phyloP scores from a whole-genome alignment of 1,140 invertebrate genomes.

The Lycorma delicatula region DNA sequence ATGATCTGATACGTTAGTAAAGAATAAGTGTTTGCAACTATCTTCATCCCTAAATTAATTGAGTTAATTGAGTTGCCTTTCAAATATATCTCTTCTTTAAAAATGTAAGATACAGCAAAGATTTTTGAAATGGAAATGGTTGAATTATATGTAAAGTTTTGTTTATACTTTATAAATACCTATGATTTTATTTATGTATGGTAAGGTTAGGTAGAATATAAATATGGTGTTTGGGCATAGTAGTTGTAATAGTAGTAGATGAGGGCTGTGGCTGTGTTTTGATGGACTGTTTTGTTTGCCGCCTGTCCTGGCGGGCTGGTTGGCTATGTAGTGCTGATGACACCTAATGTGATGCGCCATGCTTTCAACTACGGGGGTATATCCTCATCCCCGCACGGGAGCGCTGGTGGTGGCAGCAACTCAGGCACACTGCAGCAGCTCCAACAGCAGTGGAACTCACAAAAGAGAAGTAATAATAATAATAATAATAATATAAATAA shows the following conservation, averaged over 20 bases:
- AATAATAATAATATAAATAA: conserved; percentile 19
- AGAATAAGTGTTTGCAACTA: too few relatives aligned
- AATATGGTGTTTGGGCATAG: too few relatives aligned
- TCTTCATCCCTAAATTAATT: too few relatives aligned
- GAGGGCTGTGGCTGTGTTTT: conserved; percentile 8
- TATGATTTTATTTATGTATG: too few relatives aligned
- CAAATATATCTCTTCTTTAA: too few relatives aligned
- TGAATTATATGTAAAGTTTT: too few relatives aligned
- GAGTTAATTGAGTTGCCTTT: too few relatives aligned
- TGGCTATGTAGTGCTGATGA: conserved; percentile 40
- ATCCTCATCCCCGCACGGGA: conserved; percentile 38
- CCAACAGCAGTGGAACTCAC: conserved; percentile 49
- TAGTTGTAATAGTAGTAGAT: background rate
- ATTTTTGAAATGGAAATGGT: too few relatives aligned
- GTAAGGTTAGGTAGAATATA: too few relatives aligned
- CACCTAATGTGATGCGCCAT: conserved; percentile 48
- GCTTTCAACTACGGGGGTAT: conserved; percentile 50
- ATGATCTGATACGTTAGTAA: too few relatives aligned
- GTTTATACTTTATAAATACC: too few relatives aligned
- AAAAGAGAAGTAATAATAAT: conserved; percentile 44
- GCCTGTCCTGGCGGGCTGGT: conserved; percentile 5
- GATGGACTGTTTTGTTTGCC: conserved; percentile 19
- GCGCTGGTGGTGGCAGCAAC: conserved; percentile 35
- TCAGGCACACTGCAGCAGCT: conserved; percentile 45
- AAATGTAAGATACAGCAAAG: too few relatives aligned